Evolutionary conservation across 2,797 vertebrate species (phyloP), one percentile per base, ranked within the genome.

Genomic region (Rostrhamus sociabilis): DNA sequence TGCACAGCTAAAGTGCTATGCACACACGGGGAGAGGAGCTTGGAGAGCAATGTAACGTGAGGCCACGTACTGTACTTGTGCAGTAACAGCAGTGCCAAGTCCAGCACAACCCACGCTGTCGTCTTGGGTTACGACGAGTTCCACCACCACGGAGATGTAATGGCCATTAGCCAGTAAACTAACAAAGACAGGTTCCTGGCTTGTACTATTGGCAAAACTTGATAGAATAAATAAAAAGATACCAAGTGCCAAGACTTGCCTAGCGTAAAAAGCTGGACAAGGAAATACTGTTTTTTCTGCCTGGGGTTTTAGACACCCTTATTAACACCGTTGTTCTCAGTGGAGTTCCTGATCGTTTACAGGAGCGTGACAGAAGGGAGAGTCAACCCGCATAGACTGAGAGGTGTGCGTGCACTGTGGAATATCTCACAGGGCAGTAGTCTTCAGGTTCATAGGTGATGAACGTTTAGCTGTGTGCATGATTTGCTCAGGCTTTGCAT

Each of bases 181-280:
- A 89, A 89, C 8, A 8, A 89, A 91, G 93, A 91, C 89, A 91
- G 94, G 66, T 91, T 96, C 90, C 88, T 97, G 96, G 96, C 95
- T 95, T 85, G 92, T 71, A 14, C 58, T 59, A 3, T 19, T 97
- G 95, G 94, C 97, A 86, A 77, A 91, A 85, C 47, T 59, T 26
- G 25, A 40, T 53, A 80, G 96, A 94, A 96, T 74, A 92, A 92
- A 96, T 56, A 81, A 84, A 90, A 86, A 53, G 71, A 7, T 66
- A 20, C 4, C 7, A 2, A 48, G 34, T 58, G 92, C 86, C 92
- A 94, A 64, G 77, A 86, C 79, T 58, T 92, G 90, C 93, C 81
- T 91, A 78, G 87, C 0, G 5, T 83, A 64, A 84, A 85, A 53
- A 1, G 2, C 42, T 63, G 86, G 76, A 77, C 67, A 72, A 72